Base-by-base conservation (phyloP, 2,797 vertebrate species). In the Phaenicophaeus curvirostris region DNA sequence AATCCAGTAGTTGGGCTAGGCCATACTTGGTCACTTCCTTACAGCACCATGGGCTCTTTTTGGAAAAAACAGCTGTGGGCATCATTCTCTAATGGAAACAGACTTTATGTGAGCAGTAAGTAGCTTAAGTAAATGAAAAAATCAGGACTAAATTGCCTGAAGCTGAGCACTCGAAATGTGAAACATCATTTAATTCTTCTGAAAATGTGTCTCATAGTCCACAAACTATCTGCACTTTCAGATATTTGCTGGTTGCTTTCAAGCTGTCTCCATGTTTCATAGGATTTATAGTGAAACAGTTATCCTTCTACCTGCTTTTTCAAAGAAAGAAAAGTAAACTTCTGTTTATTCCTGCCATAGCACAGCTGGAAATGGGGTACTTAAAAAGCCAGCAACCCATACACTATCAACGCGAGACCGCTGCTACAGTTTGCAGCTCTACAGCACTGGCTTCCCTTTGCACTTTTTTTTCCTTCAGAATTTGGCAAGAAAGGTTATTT, bases 391-490 rank as follows among this genome's bases (percentile, higher is more conserved):
- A 65, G 73, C 51, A 54, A 65, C 17, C 19, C 42, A n/a, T 31
- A 35, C 3, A 1, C 7, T 33, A 15, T 93, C 48, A 51, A 4
- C 48, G 95, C 7, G 95, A 90, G 35, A 92, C 3, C 1, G 94
- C 93, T 21, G 75, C 41, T 57, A 98, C 7, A 6, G 35, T 65
- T 65, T 91, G 96, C 92, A 98, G 39, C 28, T 92, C 95, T 31
- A 96, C 48, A 16, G 1, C 5, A 2, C 9, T 13, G 9, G 13
- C 27, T 87, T 69, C 94, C 87, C 72, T 97, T 67, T 87, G 96
- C 18, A 96, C 63, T 65, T 97, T 97, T 24, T 94, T 96, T 89
- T 98, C 95, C 91, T 97, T 98, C 27, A 98, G 90, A 41, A 99
- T 98, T 72, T 96, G 95, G 13, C 95, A 90, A 66, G 98, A 94